Conservation (phyloP, 1,140 invertebrate genomes). For the Pachypeltis micranthus region DNA sequence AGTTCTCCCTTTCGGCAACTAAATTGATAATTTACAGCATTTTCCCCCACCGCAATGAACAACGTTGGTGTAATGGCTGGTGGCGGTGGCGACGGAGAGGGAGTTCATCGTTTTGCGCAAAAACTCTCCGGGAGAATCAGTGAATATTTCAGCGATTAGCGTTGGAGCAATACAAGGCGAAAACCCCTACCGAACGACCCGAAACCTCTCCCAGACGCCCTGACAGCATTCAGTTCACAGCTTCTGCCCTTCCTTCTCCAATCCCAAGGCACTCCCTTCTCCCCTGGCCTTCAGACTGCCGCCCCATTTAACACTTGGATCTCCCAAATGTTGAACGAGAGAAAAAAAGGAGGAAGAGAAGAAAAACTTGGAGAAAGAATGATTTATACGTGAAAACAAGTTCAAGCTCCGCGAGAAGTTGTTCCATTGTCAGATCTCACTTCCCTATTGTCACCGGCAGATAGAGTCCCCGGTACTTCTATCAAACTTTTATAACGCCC, state of each 20-base stretch:
- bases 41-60: neutral
- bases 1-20: too few relatives aligned
- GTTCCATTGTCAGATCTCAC: conserved; percentile 8
- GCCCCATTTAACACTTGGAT: conserved; percentile 2
- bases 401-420: neutral
- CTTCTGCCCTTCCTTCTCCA: too few relatives aligned
- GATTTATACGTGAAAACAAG: conserved; percentile 9
- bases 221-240: too few relatives aligned
- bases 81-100: neutral
- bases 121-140: neutral
- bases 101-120: conserved; percentile 1
- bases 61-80: too few relatives aligned
- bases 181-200: neutral
- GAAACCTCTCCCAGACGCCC: neutral
- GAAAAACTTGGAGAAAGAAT: neutral
- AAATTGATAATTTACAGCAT: conserved; percentile 3
- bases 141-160: conserved; percentile 9
- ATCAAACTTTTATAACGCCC: conserved; percentile 8
- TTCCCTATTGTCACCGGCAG: neutral
- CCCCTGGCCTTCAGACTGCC: too few relatives aligned
- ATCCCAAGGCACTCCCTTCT: too few relatives aligned
- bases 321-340: neutral
- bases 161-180: neutral
- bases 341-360: neutral
- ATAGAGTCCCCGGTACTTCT: conserved; percentile 3